These are phyloP conservation scores for Cecropterus lyciades DNA, from an alignment of 1,140 invertebrate genomes.

Conservation along the genomic window DNA sequence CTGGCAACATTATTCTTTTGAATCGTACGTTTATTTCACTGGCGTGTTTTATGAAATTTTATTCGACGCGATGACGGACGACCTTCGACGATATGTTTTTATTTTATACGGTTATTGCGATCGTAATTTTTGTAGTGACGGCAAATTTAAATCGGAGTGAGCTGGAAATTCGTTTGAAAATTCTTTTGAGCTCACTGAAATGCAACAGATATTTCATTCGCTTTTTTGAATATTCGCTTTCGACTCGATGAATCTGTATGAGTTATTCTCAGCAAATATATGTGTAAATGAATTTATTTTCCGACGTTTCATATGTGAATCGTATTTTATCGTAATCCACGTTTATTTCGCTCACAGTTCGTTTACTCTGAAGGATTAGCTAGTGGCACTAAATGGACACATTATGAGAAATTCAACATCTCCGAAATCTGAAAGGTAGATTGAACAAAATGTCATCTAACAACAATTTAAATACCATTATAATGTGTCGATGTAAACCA, in stretches of 20 bases:
- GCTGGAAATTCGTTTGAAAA: conserved; percentile 29
- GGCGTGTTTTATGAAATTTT: conserved; percentile 40
- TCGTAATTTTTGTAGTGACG: conserved; percentile 27
- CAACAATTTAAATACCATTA: too few species aligned
- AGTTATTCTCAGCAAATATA: conserved; percentile 18
- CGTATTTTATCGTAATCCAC: not conserved
- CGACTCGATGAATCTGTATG: conserved; percentile 15
- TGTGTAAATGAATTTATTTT: conserved; percentile 22
- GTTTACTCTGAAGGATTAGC: conserved; percentile 6
- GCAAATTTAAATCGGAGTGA: conserved; percentile 19
- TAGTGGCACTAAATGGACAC: not conserved
- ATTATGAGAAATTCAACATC: not conserved
- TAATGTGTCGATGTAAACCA: too few species aligned
- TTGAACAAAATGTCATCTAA: too few species aligned
- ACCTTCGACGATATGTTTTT: conserved; percentile 41
- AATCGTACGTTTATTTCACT: conserved; percentile 39
- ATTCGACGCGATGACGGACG: conserved; percentile 39
- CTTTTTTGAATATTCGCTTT: conserved; percentile 16
- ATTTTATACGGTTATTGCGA: conserved; percentile 35
- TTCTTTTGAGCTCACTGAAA: conserved; percentile 23
- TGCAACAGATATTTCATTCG: conserved; percentile 31
- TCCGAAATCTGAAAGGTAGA: too few species aligned
- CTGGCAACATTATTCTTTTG: conserved; percentile 41
- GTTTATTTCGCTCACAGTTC: conserved; percentile 37
- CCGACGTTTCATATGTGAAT: not conserved